phyloP scores from a whole-genome alignment of 2,888 invertebrate species.

The Conistra vaccinii region DNA sequence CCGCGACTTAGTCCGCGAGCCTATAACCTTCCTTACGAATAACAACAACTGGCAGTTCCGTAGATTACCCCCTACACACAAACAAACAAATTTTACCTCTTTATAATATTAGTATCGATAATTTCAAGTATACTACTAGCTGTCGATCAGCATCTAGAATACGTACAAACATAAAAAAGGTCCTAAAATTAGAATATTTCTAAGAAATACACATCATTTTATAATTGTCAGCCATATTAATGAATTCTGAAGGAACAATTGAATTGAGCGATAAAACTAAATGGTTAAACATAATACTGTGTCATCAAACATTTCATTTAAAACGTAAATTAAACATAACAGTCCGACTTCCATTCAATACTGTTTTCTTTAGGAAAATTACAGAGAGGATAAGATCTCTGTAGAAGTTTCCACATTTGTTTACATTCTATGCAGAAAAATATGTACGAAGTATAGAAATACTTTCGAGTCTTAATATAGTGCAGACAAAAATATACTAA shows the following conservation, averaged over 20 bases:
- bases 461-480: conserved; percentile 1
- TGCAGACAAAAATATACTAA: not conserved
- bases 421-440: conserved; percentile 5
- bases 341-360: conserved; percentile 16
- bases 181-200: not conserved
- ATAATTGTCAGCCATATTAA: not conserved
- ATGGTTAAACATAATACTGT: conserved; percentile 6
- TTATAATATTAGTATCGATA: no score
- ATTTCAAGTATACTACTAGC: no score
- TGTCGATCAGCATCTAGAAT: no score
- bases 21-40: no score
- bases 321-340: conserved; percentile 27
- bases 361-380: conserved; percentile 27
- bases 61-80: no score
- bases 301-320: conserved; percentile 10
- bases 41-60: no score
- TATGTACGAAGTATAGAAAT: conserved; percentile 6
- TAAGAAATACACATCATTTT: not conserved
- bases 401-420: conserved; percentile 10
- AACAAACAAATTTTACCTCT: no score
- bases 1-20: no score
- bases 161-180: not conserved
- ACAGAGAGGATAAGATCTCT: not conserved
- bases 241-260: conserved; percentile 20
- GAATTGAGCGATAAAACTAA: conserved; percentile 6